Percentiles rank a stretch among this genome's conserved stretches.
These are phyloP conservation scores for Cotesia glomerata DNA, from an alignment of 1,140 invertebrate species.

Conservation along the genomic window DNA sequence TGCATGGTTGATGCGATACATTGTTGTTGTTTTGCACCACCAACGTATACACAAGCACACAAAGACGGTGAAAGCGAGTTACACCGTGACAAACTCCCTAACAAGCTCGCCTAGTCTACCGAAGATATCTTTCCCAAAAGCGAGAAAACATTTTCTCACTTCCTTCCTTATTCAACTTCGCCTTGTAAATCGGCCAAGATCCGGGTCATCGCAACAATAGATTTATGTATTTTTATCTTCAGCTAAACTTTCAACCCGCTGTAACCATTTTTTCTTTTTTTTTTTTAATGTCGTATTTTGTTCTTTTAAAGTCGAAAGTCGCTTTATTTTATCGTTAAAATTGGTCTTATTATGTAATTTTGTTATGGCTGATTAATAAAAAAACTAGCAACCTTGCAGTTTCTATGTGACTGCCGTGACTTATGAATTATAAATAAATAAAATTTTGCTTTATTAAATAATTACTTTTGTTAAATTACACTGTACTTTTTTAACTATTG, in stretches of 20 bases:
- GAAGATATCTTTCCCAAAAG: slow-evolving; percentile 15
- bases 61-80: slow-evolving; percentile 17
- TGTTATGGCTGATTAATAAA: too few relatives aligned
- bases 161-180: slow-evolving; percentile 23
- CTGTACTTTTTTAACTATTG: too few relatives aligned
- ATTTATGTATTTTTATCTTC: slow-evolving; percentile 26
- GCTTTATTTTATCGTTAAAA: too few relatives aligned
- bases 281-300: too few relatives aligned
- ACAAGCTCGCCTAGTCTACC: slow-evolving; percentile 20
- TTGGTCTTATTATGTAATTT: too few relatives aligned
- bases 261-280: too few relatives aligned
- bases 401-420: too few relatives aligned
- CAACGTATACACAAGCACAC: neutral
- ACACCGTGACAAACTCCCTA: slow-evolving; percentile 35
- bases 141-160: slow-evolving; percentile 28
- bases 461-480: too few relatives aligned
- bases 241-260: neutral
- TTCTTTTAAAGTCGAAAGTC: too few relatives aligned
- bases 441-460: too few relatives aligned
- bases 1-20: neutral
- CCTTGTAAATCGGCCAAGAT: slow-evolving; percentile 33
- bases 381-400: too few relatives aligned
- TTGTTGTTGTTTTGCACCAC: neutral
- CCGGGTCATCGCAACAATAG: slow-evolving; percentile 13
- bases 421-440: too few relatives aligned